Evolutionary conservation across 2,113 vertebrate genomes (phyloP).

Genomic region (Oncorhynchus nerka): DNA sequence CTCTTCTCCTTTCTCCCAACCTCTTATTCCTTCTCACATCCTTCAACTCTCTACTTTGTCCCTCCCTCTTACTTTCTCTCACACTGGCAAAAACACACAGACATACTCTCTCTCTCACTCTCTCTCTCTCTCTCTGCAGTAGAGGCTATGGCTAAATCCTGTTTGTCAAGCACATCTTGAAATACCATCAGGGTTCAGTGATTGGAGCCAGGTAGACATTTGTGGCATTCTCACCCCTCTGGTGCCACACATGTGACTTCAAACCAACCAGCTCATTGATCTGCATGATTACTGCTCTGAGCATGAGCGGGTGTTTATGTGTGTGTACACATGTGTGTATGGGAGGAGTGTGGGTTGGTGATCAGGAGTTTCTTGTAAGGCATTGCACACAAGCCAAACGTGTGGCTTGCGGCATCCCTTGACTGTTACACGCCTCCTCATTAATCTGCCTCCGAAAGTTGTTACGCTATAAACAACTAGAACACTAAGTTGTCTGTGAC

Average conservation of each 20-base stretch:
- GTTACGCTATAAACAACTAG: slow-evolving; percentile 16
- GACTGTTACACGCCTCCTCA: slow-evolving; percentile 25
- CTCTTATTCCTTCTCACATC: slow-evolving; percentile 51
- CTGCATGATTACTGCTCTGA: slow-evolving; percentile 34
- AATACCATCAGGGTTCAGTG: slow-evolving; percentile 28
- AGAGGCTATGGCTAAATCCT: slow-evolving; percentile 7
- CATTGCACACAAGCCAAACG: slow-evolving; percentile 25
- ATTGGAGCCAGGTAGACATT: slow-evolving; percentile 46
- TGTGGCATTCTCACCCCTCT: slow-evolving; percentile 40
- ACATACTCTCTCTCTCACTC: not conserved
- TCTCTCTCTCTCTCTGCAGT: not conserved
- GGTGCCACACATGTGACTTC: slow-evolving; percentile 42
- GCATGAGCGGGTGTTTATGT: not conserved
- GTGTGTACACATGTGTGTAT: not conserved
- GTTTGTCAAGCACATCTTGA: slow-evolving; percentile 22
- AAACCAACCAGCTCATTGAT: slow-evolving; percentile 35
- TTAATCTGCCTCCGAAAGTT: slow-evolving; percentile 1
- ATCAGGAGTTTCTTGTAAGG: slow-evolving; percentile 12
- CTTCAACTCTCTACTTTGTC: slow-evolving; percentile 39
- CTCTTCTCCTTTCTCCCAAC: slow-evolving; percentile 42
- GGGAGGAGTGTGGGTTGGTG: not conserved
- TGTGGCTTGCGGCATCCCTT: slow-evolving; percentile 23
- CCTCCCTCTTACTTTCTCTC: not conserved
- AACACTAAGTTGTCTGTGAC: slow-evolving; percentile 5
- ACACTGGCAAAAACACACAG: slow-evolving; percentile 3